Evolutionary conservation across 2,797 vertebrate genomes (phyloP).

Genomic region (Micrastur ruficollis): DNA sequence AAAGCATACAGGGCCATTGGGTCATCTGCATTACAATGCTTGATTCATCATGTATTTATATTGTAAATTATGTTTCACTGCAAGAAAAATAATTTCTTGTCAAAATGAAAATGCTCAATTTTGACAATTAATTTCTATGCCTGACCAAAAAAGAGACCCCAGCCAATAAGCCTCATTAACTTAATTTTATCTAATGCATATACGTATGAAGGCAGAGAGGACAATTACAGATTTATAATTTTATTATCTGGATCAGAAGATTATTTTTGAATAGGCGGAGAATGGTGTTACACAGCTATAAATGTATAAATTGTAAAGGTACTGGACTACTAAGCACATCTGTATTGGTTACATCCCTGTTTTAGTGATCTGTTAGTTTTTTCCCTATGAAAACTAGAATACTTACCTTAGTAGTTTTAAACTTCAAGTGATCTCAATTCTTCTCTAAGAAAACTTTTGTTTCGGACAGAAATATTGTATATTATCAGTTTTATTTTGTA

Average conservation of each 20-base stretch:
- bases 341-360: not conserved
- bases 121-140: not conserved
- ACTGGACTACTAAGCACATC: not conserved
- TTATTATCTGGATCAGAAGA: not conserved
- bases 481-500: not conserved
- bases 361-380: not conserved
- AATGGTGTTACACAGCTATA: not conserved
- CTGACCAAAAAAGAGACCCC: not conserved
- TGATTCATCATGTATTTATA: constrained; percentile 21
- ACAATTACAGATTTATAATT: not conserved
- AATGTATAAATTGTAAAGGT: not conserved
- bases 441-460: not conserved
- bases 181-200: constrained; percentile 5
- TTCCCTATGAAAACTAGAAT: not conserved
- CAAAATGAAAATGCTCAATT: not conserved
- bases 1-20: not conserved
- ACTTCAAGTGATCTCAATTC: not conserved
- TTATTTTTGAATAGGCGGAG: not conserved
- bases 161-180: not conserved
- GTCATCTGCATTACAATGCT: constrained; percentile 44
- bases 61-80: not conserved
- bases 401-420: not conserved
- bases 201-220: not conserved
- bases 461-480: not conserved
- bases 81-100: constrained; percentile 12